A percentile compares a stretch with the other conserved stretches of the same genome.
Conservation (phyloP, 2,113 vertebrate genomes). For the Archocentrus centrarchus region DNA sequence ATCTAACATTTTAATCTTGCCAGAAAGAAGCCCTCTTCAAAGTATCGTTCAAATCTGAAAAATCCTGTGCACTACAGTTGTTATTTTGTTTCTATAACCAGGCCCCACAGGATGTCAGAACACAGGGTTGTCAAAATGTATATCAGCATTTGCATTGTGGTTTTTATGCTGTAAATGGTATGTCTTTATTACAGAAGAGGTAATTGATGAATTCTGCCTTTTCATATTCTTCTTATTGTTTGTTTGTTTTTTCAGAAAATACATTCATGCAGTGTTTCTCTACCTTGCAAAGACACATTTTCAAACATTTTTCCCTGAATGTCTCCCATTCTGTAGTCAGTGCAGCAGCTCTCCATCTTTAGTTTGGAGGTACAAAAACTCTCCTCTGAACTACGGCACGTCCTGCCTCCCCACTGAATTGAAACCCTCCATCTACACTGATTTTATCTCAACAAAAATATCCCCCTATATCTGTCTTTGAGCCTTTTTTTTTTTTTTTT, state of each 20-base stretch:
- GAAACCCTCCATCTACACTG: background rate
- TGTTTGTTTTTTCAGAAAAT: background rate
- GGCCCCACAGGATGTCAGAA: background rate
- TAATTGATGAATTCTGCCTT: background rate
- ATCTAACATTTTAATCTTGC: background rate
- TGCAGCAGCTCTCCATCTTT: conserved; percentile 5
- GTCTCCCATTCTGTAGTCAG: background rate
- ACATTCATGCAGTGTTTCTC: background rate
- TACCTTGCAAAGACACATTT: background rate
- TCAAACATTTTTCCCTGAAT: background rate
- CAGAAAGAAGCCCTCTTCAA: conserved; percentile 13
- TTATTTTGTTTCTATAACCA: background rate
- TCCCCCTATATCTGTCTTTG: background rate
- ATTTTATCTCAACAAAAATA: conserved; percentile 12
- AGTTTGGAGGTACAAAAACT: conserved; percentile 20
- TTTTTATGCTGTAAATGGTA: background rate
- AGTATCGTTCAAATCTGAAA: background rate
- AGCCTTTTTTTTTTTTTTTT: background rate
- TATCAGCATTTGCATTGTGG: background rate
- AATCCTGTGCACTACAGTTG: background rate
- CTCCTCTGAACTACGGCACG: conserved; percentile 1
- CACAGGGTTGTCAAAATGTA: background rate
- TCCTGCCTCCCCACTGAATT: background rate
- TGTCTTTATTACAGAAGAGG: background rate
- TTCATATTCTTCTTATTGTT: background rate